Conservation (phyloP, 35 echinoderm and acorn worm species). For the Apostichopus japonicus region DNA sequence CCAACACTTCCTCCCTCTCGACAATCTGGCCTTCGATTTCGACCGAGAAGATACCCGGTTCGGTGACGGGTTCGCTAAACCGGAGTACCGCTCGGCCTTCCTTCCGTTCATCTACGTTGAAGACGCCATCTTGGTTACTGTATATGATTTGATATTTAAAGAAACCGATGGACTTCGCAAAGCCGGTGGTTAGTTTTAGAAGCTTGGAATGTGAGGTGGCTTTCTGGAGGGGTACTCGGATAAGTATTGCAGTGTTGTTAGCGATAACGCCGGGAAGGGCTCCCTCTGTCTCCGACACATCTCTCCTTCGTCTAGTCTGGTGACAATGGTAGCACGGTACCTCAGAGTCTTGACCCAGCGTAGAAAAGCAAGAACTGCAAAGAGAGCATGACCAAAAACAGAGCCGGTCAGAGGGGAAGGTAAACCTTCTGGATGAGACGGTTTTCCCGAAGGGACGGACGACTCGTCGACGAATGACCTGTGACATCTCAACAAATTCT, state of each 20-base stretch:
- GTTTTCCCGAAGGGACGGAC: too few species aligned
- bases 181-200: constrained; percentile 67
- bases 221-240: constrained; percentile 59
- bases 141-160: constrained; percentile 54
- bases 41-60: constrained; percentile 53
- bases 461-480: too few species aligned
- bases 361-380: constrained; percentile 39
- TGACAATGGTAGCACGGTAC: constrained; percentile 67
- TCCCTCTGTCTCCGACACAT: constrained; percentile 19
- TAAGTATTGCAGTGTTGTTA: constrained; percentile 67
- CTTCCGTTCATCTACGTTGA: constrained; percentile 62
- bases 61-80: constrained; percentile 34
- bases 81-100: constrained; percentile 71
- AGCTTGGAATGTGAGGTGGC: constrained; percentile 49
- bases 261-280: background rate
- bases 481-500: too few species aligned
- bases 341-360: constrained; percentile 8
- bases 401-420: background rate
- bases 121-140: constrained; percentile 56
- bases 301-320: constrained; percentile 30
- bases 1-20: constrained; percentile 6
- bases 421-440: too few species aligned
- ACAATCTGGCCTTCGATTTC: constrained; percentile 74
- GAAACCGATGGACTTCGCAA: constrained; percentile 32
- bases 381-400: background rate